Percentiles rank a stretch among this genome's conserved stretches.
phyloP scores from a whole-genome alignment of 2,797 vertebrate genomes.

The Gila robusta region DNA sequence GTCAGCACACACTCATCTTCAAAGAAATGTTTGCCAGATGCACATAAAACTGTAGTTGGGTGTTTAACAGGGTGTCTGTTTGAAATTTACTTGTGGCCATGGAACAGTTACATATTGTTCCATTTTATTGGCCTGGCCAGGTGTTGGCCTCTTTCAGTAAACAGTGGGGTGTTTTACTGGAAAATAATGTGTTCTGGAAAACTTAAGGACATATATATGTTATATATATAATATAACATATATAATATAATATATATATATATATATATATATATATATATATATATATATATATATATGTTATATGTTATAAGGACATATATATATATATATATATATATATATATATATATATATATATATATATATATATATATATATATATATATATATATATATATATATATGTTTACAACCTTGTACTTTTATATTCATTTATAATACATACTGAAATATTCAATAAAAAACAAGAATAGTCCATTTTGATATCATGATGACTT shows the following conservation, averaged over 20 bases:
- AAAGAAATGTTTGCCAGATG: conserved; percentile 7
- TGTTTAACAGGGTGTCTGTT: background rate
- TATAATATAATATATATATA: background rate
- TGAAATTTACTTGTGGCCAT: background rate
- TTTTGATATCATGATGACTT: background rate
- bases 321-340: no score
- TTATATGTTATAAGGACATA: no score
- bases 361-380: no score
- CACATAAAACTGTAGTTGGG: background rate
- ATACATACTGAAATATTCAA: background rate
- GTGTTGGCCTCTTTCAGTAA: background rate
- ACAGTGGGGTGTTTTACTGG: conserved; percentile 6
- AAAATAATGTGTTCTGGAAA: background rate
- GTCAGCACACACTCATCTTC: background rate
- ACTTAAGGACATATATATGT: background rate
- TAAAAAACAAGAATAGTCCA: no score
- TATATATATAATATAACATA: no score
- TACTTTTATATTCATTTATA: background rate
- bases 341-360: no score
- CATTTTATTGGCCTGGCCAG: background rate
- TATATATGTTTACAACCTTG: background rate
- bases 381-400: background rate
- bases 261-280: background rate
- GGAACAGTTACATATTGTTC: background rate
- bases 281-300: no score